A percentile compares a stretch with the other conserved stretches of the same genome.
phyloP scores from a whole-genome alignment of 2,888 invertebrate genomes.

The Neoscelio sp. region DNA sequence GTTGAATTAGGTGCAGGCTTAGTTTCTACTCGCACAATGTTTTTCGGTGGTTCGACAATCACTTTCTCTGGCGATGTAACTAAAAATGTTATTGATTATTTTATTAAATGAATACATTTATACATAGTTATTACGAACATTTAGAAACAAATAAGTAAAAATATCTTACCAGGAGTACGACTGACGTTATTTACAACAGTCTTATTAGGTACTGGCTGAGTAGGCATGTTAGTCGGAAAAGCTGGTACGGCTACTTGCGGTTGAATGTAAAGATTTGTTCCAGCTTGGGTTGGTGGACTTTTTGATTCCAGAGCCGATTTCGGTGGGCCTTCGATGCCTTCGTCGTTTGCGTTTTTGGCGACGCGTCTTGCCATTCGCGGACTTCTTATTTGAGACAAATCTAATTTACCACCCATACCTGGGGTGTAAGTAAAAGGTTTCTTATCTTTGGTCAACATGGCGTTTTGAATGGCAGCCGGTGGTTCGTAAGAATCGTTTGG shows the following conservation, averaged over 20 bases:
- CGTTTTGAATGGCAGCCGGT: constrained; percentile 95
- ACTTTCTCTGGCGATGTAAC: constrained; percentile 68
- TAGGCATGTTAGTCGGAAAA: constrained; percentile 84
- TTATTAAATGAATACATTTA: neutral
- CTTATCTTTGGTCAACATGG: constrained; percentile 98
- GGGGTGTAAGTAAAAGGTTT: constrained; percentile 99
- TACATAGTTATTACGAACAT: neutral
- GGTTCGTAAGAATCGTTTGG: constrained; percentile 85
- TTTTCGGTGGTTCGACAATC: constrained; percentile 68
- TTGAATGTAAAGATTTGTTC: constrained; percentile 84
- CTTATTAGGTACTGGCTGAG: constrained; percentile 74
- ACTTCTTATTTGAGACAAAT: constrained; percentile 94
- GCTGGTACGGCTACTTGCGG: constrained; percentile 88
- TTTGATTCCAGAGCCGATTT: constrained; percentile 84
- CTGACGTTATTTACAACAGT: constrained; percentile 66
- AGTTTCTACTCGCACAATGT: constrained; percentile 73
- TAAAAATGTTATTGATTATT: constrained; percentile 10
- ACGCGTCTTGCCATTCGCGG: constrained; percentile 94
- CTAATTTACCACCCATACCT: constrained; percentile 89
- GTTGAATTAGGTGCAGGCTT: constrained; percentile 71
- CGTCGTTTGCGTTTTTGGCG: constrained; percentile 88
- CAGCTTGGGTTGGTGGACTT: constrained; percentile 64
- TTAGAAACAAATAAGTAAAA: neutral
- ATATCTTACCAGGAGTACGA: constrained; percentile 68
- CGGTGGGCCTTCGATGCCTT: constrained; percentile 86